Conservation (phyloP, 2,113 vertebrate genomes). For the Scomber scombrus region DNA sequence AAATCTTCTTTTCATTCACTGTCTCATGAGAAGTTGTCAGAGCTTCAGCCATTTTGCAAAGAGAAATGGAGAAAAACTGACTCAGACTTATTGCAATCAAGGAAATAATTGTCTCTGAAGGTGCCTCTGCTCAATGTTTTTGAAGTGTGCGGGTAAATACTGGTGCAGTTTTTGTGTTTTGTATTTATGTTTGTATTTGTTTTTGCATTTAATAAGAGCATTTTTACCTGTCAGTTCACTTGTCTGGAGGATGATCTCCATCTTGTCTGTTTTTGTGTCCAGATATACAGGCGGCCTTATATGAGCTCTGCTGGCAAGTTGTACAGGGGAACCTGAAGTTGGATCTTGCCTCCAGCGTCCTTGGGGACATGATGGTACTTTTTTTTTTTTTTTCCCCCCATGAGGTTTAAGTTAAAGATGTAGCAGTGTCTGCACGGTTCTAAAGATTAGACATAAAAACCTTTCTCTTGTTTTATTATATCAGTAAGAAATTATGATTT, state of each 20-base stretch:
- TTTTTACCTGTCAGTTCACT: background rate
- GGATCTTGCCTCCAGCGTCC: conserved; percentile 91
- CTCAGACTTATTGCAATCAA: background rate
- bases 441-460: too few species aligned
- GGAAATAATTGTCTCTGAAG: background rate
- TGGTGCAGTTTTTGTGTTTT: background rate
- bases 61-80: background rate
- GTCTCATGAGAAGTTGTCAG: too few species aligned
- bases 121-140: background rate
- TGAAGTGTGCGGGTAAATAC: background rate
- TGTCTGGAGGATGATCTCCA: background rate
- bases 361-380: conserved; percentile 93
- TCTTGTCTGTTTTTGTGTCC: conserved; percentile 67
- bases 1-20: too few species aligned
- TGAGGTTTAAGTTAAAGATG: background rate
- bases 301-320: conserved; percentile 94
- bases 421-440: background rate
- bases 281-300: conserved; percentile 95
- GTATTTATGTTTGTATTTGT: background rate
- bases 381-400: conserved; percentile 3
- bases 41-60: background rate
- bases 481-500: too few species aligned
- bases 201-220: background rate
- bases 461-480: too few species aligned
- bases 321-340: conserved; percentile 95